Percentiles rank a stretch among this genome's conserved stretches.
These are phyloP conservation scores for Gila robusta DNA, from an alignment of 2,797 vertebrate species.

Conservation along the genomic window DNA sequence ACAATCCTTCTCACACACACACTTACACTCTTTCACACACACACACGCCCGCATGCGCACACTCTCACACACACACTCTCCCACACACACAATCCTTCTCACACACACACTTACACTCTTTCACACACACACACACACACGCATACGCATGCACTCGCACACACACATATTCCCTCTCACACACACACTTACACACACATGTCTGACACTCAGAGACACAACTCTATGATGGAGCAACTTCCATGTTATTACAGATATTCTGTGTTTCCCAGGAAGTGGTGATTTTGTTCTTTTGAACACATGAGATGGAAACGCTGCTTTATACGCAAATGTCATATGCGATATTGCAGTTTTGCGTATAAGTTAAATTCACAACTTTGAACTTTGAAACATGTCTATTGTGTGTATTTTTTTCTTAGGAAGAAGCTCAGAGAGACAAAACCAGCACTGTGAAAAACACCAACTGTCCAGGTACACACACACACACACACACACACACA, in stretches of 20 bases:
- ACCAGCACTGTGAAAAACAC: conserved; percentile 85
- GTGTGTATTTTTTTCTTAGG: conserved; percentile 72
- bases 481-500: conserved; percentile 16
- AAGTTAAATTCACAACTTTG: neutral
- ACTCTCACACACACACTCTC: no score
- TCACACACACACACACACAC: no score
- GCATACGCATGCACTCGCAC: no score
- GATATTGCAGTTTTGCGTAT: neutral
- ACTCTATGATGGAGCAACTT: no score
- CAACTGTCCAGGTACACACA: conserved; percentile 74
- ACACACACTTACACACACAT: no score
- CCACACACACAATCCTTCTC: no score
- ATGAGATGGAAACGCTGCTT: neutral
- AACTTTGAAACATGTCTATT: neutral
- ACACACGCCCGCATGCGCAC: no score
- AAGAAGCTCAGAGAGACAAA: conserved; percentile 91
- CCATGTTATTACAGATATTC: neutral
- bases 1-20: neutral
- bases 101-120: no score
- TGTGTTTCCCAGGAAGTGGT: no score
- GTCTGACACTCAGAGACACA: no score
- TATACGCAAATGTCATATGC: neutral
- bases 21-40: accelerated
- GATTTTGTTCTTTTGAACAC: neutral
- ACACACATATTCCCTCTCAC: no score